Percentiles rank a stretch among this genome's conserved stretches.
phyloP scores from a whole-genome alignment of 2,113 vertebrate species.

The Notothenia coriiceps region DNA sequence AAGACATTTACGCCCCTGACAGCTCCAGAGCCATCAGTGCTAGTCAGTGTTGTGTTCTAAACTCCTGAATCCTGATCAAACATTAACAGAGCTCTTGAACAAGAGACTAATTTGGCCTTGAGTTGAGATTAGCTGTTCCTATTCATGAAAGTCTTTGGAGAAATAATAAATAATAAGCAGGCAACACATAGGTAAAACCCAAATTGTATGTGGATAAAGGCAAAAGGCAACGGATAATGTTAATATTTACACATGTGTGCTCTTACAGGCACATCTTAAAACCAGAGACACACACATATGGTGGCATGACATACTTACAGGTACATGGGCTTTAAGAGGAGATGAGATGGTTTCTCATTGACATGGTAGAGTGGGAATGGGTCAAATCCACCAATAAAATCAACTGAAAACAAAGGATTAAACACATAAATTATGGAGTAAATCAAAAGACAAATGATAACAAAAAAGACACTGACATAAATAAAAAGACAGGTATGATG shows the following conservation, averaged over 20 bases:
- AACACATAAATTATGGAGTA: slow-evolving; percentile 69
- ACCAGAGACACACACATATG: slow-evolving; percentile 10
- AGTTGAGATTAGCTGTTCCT: not conserved
- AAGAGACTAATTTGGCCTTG: not conserved
- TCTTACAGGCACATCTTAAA: slow-evolving; percentile 3
- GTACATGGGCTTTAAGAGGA: slow-evolving; percentile 92
- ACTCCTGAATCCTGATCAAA: not conserved
- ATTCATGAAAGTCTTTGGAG: not conserved
- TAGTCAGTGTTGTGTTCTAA: slow-evolving; percentile 5
- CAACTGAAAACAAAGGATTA: slow-evolving; percentile 90
- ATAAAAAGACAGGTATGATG: slow-evolving; percentile 16
- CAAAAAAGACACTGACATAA: slow-evolving; percentile 4
- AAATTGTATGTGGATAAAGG: not conserved
- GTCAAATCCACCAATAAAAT: slow-evolving; percentile 98
- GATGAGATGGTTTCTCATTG: slow-evolving; percentile 94
- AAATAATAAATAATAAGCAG: not conserved
- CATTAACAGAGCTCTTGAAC: not conserved
- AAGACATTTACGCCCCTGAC: slow-evolving; percentile 23
- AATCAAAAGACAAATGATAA: slow-evolving; percentile 60
- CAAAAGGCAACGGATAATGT: not conserved
- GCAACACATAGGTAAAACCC: not conserved
- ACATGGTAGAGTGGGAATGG: slow-evolving; percentile 96
- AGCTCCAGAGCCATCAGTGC: slow-evolving; percentile 11
- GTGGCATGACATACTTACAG: slow-evolving; percentile 88
- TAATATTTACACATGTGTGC: slow-evolving; percentile 9